Evolutionary conservation across 2,797 vertebrate genomes (phyloP).

Genomic region (Argya squamiceps): DNA sequence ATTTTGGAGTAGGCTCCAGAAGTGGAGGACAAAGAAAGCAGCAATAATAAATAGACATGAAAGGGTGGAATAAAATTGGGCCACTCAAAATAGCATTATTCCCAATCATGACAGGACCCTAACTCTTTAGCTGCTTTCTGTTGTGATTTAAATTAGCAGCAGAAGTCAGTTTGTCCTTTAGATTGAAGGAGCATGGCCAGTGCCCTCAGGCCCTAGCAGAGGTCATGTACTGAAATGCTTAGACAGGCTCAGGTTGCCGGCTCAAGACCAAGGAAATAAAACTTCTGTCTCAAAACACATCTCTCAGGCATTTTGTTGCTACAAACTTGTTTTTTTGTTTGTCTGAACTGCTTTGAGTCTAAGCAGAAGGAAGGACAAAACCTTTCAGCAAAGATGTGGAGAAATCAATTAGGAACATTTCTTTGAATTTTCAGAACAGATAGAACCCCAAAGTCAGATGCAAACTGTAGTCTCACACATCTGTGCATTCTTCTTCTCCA

Average conservation of each 20-base stretch:
- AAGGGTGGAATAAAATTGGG: background rate
- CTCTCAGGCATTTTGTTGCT: background rate
- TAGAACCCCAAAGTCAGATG: background rate
- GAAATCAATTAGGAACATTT: background rate
- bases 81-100: background rate
- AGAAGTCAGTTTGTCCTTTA: background rate
- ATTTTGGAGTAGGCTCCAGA: background rate
- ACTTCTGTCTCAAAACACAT: background rate
- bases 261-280: background rate
- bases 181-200: background rate
- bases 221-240: background rate
- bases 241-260: background rate
- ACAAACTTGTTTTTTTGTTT: background rate
- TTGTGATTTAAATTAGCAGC: background rate
- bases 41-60: background rate
- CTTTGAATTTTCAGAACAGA: background rate
- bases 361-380: background rate
- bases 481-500: background rate
- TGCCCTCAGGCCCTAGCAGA: background rate
- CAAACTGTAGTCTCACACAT: background rate
- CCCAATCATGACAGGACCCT: background rate
- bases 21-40: background rate
- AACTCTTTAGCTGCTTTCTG: background rate
- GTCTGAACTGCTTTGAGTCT: background rate
- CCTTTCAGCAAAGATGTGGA: background rate